Evolutionary conservation across 2,113 vertebrate species (phyloP).

Genomic region (Colinus virginianus): DNA sequence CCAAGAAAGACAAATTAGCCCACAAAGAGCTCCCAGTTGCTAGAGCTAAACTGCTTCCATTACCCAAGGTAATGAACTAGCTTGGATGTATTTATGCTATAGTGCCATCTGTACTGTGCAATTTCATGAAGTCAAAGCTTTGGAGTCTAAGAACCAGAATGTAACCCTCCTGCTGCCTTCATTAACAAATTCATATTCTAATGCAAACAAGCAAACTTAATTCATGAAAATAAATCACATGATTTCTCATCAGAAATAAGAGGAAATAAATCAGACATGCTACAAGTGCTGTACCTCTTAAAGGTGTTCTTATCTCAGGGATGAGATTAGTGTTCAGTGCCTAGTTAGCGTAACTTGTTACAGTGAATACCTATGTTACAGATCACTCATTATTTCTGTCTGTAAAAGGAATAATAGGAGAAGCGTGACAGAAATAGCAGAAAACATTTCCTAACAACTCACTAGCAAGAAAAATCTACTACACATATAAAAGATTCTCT

Average conservation of each 20-base stretch:
- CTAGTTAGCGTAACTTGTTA: neutral
- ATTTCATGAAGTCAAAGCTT: neutral
- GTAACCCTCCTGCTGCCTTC: neutral
- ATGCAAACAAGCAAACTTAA: neutral
- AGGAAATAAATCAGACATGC: neutral
- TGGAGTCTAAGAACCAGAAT: neutral
- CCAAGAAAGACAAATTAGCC: neutral
- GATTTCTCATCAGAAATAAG: neutral
- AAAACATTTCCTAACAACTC: neutral
- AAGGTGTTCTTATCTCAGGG: neutral
- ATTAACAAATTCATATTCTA: neutral
- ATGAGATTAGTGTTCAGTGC: neutral
- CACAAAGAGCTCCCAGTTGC: neutral
- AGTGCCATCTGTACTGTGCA: neutral
- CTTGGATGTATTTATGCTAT: neutral
- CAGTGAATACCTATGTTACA: neutral
- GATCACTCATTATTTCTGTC: neutral
- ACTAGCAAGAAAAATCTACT: neutral
- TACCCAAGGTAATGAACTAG: neutral
- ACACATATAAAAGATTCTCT: neutral
- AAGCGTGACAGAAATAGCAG: neutral
- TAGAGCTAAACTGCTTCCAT: neutral
- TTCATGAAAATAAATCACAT: no score
- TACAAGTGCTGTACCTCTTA: neutral
- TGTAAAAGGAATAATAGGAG: neutral